phyloP scores from a whole-genome alignment of 2,797 vertebrate genomes.

The Helarctos malayanus region DNA sequence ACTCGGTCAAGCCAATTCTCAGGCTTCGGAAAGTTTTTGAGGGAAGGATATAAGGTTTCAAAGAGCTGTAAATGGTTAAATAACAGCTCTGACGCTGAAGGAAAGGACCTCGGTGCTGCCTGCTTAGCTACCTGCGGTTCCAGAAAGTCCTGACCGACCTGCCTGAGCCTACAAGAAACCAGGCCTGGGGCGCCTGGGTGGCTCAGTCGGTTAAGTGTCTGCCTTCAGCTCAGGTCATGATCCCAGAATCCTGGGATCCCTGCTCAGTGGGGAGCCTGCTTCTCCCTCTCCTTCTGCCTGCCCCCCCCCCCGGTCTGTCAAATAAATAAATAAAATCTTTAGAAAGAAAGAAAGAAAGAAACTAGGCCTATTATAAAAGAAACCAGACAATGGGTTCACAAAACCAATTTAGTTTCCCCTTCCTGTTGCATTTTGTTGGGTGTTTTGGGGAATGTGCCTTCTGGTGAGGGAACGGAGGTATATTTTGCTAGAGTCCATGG shows the following conservation, averaged over 20 bases:
- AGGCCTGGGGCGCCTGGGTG: neutral
- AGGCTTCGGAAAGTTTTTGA: neutral
- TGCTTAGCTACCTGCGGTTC: neutral
- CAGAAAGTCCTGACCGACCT: neutral
- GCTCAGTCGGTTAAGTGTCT: too few relatives aligned
- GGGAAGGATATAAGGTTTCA: neutral
- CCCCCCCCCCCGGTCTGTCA: too few relatives aligned
- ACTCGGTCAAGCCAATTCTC: neutral
- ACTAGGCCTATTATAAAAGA: neutral
- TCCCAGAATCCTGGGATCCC: too few relatives aligned
- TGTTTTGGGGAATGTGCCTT: neutral
- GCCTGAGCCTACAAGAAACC: neutral
- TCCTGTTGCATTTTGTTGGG: constrained; percentile 18
- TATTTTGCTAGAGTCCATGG: neutral
- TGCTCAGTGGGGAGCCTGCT: too few relatives aligned
- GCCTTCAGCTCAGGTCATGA: too few relatives aligned
- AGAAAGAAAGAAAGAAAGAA: neutral
- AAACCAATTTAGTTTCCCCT: neutral
- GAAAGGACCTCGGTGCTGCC: neutral
- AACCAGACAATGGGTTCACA: neutral
- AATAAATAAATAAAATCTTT: too few relatives aligned
- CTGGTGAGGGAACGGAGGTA: neutral
- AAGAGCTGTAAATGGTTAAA: neutral
- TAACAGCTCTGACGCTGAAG: neutral
- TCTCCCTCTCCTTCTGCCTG: too few relatives aligned